A percentile compares a stretch with the other conserved stretches of the same genome.
phyloP scores from a whole-genome alignment of 2,888 invertebrate genomes.

The Tenthredo mesomela region DNA sequence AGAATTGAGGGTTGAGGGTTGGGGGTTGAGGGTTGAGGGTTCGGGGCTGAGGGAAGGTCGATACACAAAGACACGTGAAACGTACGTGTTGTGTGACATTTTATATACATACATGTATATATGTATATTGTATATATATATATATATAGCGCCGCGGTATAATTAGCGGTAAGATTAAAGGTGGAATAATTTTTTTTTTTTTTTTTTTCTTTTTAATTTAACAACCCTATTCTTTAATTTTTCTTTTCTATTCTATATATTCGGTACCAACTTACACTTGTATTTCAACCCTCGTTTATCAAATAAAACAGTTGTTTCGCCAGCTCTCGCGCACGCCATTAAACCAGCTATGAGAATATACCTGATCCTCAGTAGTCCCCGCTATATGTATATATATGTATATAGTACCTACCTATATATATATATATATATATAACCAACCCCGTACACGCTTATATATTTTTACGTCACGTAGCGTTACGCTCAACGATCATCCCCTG shows the following conservation, averaged over 20 bases:
- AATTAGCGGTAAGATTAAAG: conserved; percentile 29
- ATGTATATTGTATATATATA: too few species aligned
- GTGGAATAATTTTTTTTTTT: neutral
- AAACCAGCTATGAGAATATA: neutral
- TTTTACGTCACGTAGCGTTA: conserved; percentile 12
- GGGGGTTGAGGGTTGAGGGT: neutral
- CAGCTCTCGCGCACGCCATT: conserved; percentile 41
- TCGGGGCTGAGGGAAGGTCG: neutral
- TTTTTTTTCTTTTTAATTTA: neutral
- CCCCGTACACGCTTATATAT: neutral
- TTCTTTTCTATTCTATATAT: neutral
- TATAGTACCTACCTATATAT: neutral
- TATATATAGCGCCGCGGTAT: neutral
- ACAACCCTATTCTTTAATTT: neutral
- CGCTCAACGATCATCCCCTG: conserved; percentile 1
- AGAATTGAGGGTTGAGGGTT: neutral
- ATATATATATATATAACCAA: neutral
- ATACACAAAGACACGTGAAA: neutral
- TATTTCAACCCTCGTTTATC: conserved; percentile 38
- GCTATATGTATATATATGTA: neutral
- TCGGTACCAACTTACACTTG: neutral
- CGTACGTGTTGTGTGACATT: neutral
- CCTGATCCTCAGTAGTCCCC: neutral
- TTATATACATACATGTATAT: too few species aligned
- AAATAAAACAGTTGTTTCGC: conserved; percentile 44